Percentiles rank a stretch among this genome's conserved stretches.
These are phyloP conservation scores for Pseudococcus longispinus DNA, from an alignment of 2,888 invertebrate genomes.

Conservation along the genomic window DNA sequence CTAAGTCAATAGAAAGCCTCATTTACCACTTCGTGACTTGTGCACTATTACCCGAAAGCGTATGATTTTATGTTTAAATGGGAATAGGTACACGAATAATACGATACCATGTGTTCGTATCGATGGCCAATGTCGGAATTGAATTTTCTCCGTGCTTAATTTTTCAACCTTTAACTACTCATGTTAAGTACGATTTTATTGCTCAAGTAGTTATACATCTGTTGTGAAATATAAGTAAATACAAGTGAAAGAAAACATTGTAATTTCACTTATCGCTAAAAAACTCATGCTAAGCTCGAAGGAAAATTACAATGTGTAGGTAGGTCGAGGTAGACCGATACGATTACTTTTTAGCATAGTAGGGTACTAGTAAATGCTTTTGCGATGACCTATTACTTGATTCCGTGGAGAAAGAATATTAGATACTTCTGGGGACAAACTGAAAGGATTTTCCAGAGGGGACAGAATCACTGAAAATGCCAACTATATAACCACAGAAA, in stretches of 20 bases:
- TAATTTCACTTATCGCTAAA: no score
- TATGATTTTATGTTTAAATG: background rate
- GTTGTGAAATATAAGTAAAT: background rate
- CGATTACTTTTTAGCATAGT: no score
- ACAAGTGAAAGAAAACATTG: background rate
- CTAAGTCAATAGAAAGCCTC: background rate
- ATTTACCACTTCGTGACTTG: slow-evolving; percentile 8
- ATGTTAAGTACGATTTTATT: background rate
- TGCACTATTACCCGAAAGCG: background rate
- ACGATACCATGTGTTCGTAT: background rate
- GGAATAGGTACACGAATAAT: background rate
- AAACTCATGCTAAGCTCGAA: background rate
- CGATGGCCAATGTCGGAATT: background rate
- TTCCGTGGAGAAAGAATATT: no score
- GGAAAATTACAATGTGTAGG: no score
- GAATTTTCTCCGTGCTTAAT: background rate
- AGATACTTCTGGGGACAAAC: no score
- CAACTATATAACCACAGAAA: no score
- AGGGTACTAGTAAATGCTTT: no score
- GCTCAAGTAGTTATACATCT: background rate
- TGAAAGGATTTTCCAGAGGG: no score
- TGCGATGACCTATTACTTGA: no score
- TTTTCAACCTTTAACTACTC: background rate
- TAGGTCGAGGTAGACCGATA: no score
- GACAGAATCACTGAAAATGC: no score